Percentiles rank a stretch among this genome's conserved stretches.
phyloP scores from a whole-genome alignment of 2,888 invertebrate species.

The Amphipyra berbera region DNA sequence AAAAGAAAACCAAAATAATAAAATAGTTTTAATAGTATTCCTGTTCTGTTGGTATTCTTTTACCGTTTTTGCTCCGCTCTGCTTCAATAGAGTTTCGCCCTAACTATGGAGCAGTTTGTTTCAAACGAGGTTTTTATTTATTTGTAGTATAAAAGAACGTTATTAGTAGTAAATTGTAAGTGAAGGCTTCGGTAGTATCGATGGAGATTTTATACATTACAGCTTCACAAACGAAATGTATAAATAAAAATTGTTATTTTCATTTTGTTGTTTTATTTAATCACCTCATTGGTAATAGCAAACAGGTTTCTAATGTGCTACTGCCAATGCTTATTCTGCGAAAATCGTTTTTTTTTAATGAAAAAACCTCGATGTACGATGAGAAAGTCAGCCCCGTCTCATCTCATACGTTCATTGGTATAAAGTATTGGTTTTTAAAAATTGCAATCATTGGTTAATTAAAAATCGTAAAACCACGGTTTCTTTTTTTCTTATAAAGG shows the following conservation, averaged over 20 bases:
- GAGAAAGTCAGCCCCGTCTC: too few species aligned
- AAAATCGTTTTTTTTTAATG: too few species aligned
- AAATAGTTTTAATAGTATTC: not conserved
- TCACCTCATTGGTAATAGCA: not conserved
- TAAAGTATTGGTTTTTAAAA: too few species aligned
- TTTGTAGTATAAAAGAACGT: slow-evolving; percentile 58
- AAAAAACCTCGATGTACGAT: too few species aligned
- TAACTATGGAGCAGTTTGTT: slow-evolving; percentile 43
- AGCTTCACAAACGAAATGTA: slow-evolving; percentile 71
- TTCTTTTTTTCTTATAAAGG: too few species aligned
- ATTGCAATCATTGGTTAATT: too few species aligned
- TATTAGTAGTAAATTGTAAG: slow-evolving; percentile 62
- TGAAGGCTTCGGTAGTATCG: slow-evolving; percentile 64
- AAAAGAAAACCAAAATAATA: not conserved
- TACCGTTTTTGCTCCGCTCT: not conserved
- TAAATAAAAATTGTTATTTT: slow-evolving; percentile 71
- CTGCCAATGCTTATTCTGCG: too few species aligned
- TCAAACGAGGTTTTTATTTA: slow-evolving; percentile 59
- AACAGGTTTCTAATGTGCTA: too few species aligned
- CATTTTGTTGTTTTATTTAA: slow-evolving; percentile 51
- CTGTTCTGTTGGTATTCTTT: not conserved
- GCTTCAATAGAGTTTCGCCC: slow-evolving; percentile 5
- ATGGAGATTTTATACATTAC: slow-evolving; percentile 68
- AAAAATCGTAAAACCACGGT: too few species aligned
- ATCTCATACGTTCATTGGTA: too few species aligned